These are phyloP conservation scores for Zapornia atra DNA, from an alignment of 2,113 vertebrate genomes.

Conservation along the genomic window DNA sequence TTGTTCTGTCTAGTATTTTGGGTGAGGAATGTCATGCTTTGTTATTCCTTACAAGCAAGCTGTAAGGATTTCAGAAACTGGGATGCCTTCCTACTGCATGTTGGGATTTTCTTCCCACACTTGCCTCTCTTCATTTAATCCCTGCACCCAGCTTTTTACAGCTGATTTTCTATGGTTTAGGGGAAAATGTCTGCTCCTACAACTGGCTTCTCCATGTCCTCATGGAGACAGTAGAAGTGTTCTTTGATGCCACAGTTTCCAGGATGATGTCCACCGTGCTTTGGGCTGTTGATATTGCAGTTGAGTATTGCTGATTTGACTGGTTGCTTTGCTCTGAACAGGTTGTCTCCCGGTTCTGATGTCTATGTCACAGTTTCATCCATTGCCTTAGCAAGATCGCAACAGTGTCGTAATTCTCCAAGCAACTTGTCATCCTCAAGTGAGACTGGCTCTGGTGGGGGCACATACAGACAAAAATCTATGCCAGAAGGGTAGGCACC, in stretches of 20 bases:
- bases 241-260: neutral
- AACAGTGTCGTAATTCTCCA: slow-evolving; percentile 88
- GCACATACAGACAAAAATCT: slow-evolving; percentile 89
- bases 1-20: neutral
- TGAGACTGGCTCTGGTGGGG: slow-evolving; percentile 84
- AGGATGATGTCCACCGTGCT: neutral
- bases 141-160: neutral
- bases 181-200: neutral
- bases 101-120: neutral
- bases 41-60: neutral
- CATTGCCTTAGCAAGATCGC: slow-evolving; percentile 86
- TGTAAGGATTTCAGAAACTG: neutral
- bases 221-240: no score
- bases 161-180: slow-evolving; percentile 1
- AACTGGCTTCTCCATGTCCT: neutral
- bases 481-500: slow-evolving; percentile 91
- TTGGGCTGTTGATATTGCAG: neutral
- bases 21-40: neutral
- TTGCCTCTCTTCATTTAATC: neutral
- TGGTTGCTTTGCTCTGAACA: slow-evolving; percentile 57
- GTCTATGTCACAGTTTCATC: slow-evolving; percentile 92
- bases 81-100: neutral
- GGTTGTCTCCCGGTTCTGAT: slow-evolving; percentile 90
- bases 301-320: neutral
- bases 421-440: slow-evolving; percentile 86